Evolutionary conservation across 2,113 vertebrate genomes (phyloP), one percentile per base, ranked within the genome.

Genomic region (Oxyura jamaicensis): DNA sequence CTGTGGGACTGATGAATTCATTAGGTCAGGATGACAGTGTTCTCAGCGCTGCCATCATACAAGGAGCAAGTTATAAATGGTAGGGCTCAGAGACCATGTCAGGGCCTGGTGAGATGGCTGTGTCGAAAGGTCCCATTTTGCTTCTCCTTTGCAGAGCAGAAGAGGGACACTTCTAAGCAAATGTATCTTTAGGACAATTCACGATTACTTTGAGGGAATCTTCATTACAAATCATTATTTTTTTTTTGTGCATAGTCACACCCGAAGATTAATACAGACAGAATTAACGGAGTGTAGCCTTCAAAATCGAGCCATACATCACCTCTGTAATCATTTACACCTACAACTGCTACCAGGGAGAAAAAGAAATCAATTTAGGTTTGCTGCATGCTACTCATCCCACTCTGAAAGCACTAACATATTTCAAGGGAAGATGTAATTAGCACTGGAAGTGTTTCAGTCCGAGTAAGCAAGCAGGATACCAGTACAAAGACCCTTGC

Each of bases 331-430:
- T 73, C 52, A 92, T 92, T 90, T 92, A 90, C 52, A 97, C 77
- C 83, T 93, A 92, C 42, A 96, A 29, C 44, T 91, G 79, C 44
- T 86, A 72, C 53, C 46, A 90, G 6, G 2, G 81, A 60, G 86
- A 95, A 94, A 94, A 91, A 91, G 7, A 88, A 88, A 96, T 91
- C 84, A 94, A 17, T 15, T 75, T 35, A 56, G 72, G 71, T 96
- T 73, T 84, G 62, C 22, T 42, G 60, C 59, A 69, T 20, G 50
- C 74, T 90, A 96, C 67, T 86, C 52, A 69, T 18, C 56, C 36
- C 28, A 44, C 48, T 93, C 80, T 89, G 89, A 96, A 93, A 90
- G 71, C 28, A 42, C 68, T 96, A 85, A 66, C 83, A 78, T 15
- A 69, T 90, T 95, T 94, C 69, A 78, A 83, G 82, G 84, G 83